These are phyloP conservation scores for Spatulosminthurus flaviceps DNA, from an alignment of 2,888 invertebrate species.

Conservation along the genomic window DNA sequence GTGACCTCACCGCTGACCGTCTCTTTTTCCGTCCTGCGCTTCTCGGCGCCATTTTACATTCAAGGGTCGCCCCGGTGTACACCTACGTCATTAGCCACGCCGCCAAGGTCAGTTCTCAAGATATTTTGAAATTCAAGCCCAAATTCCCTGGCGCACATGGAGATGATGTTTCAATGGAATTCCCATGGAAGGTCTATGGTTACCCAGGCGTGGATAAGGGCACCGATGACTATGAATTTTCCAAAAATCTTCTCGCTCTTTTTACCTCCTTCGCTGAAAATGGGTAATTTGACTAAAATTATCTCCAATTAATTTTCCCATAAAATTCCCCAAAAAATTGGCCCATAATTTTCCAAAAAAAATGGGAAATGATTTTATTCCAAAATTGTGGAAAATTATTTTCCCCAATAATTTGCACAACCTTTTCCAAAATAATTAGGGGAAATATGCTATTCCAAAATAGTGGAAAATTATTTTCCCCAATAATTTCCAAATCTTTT, in stretches of 20 bases:
- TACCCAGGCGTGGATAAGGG: slow-evolving; percentile 48
- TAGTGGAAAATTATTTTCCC: too few relatives aligned
- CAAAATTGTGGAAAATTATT: too few relatives aligned
- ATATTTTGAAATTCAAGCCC: slow-evolving; percentile 42
- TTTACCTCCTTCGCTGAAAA: slow-evolving; percentile 51
- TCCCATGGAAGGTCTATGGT: slow-evolving; percentile 45
- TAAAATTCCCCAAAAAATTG: too few relatives aligned
- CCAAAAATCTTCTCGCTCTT: slow-evolving; percentile 47
- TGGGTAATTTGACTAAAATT: too few relatives aligned
- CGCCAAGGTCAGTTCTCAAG: slow-evolving; percentile 32
- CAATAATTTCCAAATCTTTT: too few relatives aligned
- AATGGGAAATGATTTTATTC: too few relatives aligned
- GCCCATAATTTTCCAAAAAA: too few relatives aligned
- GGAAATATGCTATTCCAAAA: too few relatives aligned
- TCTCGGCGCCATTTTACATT: slow-evolving; percentile 42
- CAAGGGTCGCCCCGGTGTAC: slow-evolving; percentile 49
- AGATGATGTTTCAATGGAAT: slow-evolving; percentile 52
- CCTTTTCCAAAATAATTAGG: too few relatives aligned
- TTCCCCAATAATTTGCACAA: too few relatives aligned
- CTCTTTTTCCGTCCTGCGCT: slow-evolving; percentile 51
- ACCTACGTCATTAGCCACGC: slow-evolving; percentile 46
- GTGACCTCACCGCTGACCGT: slow-evolving; percentile 47
- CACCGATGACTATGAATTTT: slow-evolving; percentile 48
- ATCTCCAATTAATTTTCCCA: too few relatives aligned
- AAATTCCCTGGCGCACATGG: slow-evolving; percentile 47